Evolutionary conservation across 2,888 invertebrate genomes (phyloP).

Genomic region (Lumbricus terrestris): DNA sequence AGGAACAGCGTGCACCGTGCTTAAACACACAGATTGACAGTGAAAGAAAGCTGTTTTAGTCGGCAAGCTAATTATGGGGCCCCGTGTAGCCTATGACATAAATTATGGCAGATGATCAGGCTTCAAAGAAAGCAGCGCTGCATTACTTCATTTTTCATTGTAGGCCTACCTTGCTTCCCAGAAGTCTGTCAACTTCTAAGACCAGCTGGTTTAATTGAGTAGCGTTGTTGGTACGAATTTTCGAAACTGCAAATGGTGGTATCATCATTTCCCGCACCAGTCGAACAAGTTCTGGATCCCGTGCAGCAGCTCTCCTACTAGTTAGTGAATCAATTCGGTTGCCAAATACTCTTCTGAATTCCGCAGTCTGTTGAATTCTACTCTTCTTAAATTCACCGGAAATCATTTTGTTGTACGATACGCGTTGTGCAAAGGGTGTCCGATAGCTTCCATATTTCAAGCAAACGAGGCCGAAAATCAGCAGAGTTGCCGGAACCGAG

Average conservation of each 20-base stretch:
- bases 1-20: no score
- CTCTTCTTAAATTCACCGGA: not conserved
- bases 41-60: no score
- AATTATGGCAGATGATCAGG: no score
- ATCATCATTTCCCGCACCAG: constrained; percentile 22
- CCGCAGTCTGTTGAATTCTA: not conserved
- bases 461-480: not conserved
- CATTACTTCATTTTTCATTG: no score
- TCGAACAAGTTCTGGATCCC: constrained; percentile 23
- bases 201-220: constrained; percentile 31
- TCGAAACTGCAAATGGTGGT: constrained; percentile 19
- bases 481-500: not conserved
- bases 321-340: not conserved
- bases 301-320: constrained; percentile 11
- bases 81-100: no score
- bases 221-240: constrained; percentile 21
- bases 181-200: constrained; percentile 25
- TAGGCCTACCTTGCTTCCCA: constrained; percentile 28
- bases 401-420: not conserved
- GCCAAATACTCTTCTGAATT: not conserved
- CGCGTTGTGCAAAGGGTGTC: not conserved
- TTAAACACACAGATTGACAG: no score
- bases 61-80: no score
- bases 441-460: not conserved
- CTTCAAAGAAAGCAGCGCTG: not conserved